A percentile compares a stretch with the other conserved stretches of the same genome.
These are phyloP conservation scores for Gambelia wislizenii DNA, from an alignment of 2,797 vertebrate species.

Conservation along the genomic window DNA sequence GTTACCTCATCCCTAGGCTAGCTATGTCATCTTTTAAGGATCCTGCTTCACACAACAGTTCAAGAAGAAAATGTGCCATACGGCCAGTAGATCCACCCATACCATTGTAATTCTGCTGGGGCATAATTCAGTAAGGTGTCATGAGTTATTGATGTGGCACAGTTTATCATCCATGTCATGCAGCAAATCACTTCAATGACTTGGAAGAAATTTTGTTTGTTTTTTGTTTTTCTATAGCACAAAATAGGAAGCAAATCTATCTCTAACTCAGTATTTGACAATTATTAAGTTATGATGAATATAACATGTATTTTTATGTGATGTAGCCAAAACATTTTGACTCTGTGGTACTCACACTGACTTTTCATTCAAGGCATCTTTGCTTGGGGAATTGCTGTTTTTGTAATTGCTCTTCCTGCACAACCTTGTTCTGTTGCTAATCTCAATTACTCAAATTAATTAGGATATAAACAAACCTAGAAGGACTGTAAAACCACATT, in stretches of 20 bases:
- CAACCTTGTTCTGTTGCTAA: slow-evolving; percentile 34
- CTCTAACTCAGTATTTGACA: background rate
- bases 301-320: background rate
- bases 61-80: slow-evolving; percentile 6
- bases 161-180: background rate
- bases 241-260: background rate
- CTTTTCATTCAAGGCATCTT: background rate
- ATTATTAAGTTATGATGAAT: background rate
- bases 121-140: slow-evolving; percentile 2
- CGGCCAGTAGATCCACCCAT: background rate
- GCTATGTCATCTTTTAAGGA: background rate
- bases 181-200: background rate
- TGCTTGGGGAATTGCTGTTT: slow-evolving; percentile 28
- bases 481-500: slow-evolving; percentile 60
- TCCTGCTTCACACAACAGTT: background rate
- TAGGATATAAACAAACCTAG: slow-evolving; percentile 58
- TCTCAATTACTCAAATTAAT: slow-evolving; percentile 62
- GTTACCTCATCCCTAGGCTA: background rate
- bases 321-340: slow-evolving; percentile 6
- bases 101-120: background rate
- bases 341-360: background rate
- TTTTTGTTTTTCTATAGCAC: slow-evolving; percentile 18
- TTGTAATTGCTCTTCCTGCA: background rate
- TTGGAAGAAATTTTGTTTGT: background rate
- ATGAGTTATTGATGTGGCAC: background rate